Conservation (phyloP, 2,113 vertebrate genomes). For the Misgurnus anguillicaudatus region DNA sequence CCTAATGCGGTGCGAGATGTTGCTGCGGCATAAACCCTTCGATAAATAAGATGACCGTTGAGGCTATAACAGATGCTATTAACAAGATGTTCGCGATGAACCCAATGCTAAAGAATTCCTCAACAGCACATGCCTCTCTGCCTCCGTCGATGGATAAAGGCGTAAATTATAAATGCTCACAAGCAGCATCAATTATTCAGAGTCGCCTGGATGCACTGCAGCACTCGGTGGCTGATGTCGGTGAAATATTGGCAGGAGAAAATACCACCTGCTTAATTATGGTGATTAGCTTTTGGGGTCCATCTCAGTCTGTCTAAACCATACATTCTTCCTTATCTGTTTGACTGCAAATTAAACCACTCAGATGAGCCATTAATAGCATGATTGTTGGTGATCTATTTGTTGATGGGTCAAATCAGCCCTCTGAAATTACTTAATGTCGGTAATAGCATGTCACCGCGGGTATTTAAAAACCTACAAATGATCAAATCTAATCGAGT, state of each 20-base stretch:
- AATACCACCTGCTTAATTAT: constrained; percentile 61
- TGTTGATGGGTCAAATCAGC: constrained; percentile 38
- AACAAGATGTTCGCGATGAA: constrained; percentile 45
- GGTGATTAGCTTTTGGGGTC: constrained; percentile 55
- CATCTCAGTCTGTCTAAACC: constrained; percentile 42
- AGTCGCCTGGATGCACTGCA: constrained; percentile 61
- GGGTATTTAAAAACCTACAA: neutral
- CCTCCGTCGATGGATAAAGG: constrained; percentile 67
- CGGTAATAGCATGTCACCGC: constrained; percentile 8
- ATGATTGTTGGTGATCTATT: constrained; percentile 46
- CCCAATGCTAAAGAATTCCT: constrained; percentile 43
- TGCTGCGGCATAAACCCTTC: neutral
- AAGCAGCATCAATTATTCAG: constrained; percentile 70
- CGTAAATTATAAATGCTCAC: constrained; percentile 71
- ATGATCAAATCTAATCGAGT: neutral
- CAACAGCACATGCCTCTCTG: constrained; percentile 51
- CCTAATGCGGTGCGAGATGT: neutral
- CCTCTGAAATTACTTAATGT: constrained; percentile 24
- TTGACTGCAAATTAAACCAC: constrained; percentile 47
- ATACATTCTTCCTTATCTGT: constrained; percentile 55
- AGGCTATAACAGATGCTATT: constrained; percentile 38
- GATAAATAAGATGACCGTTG: constrained; percentile 4
- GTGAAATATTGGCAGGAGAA: constrained; percentile 56
- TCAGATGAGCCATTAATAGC: constrained; percentile 41
- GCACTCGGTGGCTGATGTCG: constrained; percentile 60